Conservation (phyloP, 2,113 vertebrate genomes). For the Odontesthes bonariensis region DNA sequence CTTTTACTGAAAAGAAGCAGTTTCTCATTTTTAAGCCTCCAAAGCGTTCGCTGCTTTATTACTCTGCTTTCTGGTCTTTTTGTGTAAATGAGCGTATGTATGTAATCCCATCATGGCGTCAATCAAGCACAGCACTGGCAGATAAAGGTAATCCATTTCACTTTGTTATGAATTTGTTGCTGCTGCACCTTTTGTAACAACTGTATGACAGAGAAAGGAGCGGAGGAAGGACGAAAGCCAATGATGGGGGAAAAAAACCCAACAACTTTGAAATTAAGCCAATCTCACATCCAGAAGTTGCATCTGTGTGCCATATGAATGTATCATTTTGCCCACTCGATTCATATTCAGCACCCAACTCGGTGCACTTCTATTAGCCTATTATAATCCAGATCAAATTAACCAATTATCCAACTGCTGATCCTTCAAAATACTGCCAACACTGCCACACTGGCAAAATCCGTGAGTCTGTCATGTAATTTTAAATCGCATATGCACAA, state of each 20-base stretch:
- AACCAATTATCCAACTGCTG: slow-evolving; percentile 52
- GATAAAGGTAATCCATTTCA: slow-evolving; percentile 52
- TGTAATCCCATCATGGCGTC: slow-evolving; percentile 44
- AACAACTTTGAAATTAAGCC: slow-evolving; percentile 25
- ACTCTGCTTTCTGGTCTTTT: neutral
- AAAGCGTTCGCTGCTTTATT: slow-evolving; percentile 1
- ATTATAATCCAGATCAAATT: slow-evolving; percentile 76
- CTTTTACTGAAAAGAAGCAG: neutral
- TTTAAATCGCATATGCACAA: slow-evolving; percentile 24
- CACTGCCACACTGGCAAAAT: slow-evolving; percentile 8
- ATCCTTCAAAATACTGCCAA: slow-evolving; percentile 33
- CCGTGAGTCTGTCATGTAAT: slow-evolving; percentile 39
- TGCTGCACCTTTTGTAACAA: slow-evolving; percentile 27
- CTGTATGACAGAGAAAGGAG: slow-evolving; percentile 31
- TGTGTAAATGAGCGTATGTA: slow-evolving; percentile 30
- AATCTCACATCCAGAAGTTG: slow-evolving; percentile 44
- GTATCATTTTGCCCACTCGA: slow-evolving; percentile 38
- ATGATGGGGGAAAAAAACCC: neutral
- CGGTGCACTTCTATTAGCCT: slow-evolving; percentile 57
- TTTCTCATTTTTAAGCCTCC: slow-evolving; percentile 20
- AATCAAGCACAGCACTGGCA: slow-evolving; percentile 14
- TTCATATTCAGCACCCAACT: slow-evolving; percentile 62
- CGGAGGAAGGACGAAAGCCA: slow-evolving; percentile 7
- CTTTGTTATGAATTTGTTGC: slow-evolving; percentile 32
- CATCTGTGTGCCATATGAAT: slow-evolving; percentile 40